A percentile compares a stretch with the other conserved stretches of the same genome.
phyloP scores from a whole-genome alignment of 37 sponge, comb jelly and placozoan genomes.

The Ephydatia muelleri region DNA sequence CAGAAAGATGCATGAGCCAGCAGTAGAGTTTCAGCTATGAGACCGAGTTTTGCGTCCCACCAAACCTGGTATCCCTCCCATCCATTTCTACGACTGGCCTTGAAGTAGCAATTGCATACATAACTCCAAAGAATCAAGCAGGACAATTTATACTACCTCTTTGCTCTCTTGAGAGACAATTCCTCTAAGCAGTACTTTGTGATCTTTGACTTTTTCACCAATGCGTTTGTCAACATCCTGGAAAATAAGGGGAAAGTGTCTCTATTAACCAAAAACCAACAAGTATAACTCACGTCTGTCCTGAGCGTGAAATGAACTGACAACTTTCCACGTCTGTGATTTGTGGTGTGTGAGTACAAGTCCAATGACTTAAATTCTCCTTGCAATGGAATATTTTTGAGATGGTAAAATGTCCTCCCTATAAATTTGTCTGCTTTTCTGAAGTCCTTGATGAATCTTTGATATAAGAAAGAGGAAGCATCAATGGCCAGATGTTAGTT shows the following conservation, averaged over 20 bases:
- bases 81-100: neutral
- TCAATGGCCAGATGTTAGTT: neutral
- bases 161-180: neutral
- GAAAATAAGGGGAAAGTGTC: neutral
- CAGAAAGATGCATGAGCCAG: neutral
- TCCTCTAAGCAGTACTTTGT: neutral
- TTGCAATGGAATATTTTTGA: conserved; percentile 27
- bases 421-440: conserved; percentile 55
- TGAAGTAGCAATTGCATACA: neutral
- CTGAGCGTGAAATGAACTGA: neutral
- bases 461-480: neutral
- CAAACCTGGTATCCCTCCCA: neutral
- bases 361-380: conserved; percentile 37
- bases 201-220: neutral
- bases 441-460: conserved; percentile 15
- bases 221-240: neutral
- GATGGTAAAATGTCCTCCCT: conserved; percentile 50
- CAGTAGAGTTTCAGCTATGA: neutral
- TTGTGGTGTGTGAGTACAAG: conserved; percentile 52
- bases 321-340: conserved; percentile 18
- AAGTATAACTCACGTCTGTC: neutral
- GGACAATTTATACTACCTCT: neutral
- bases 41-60: neutral
- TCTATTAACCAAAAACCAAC: neutral
- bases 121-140: neutral